Base-by-base conservation (phyloP, 1,140 invertebrate species). In the Drosophila teissieri region DNA sequence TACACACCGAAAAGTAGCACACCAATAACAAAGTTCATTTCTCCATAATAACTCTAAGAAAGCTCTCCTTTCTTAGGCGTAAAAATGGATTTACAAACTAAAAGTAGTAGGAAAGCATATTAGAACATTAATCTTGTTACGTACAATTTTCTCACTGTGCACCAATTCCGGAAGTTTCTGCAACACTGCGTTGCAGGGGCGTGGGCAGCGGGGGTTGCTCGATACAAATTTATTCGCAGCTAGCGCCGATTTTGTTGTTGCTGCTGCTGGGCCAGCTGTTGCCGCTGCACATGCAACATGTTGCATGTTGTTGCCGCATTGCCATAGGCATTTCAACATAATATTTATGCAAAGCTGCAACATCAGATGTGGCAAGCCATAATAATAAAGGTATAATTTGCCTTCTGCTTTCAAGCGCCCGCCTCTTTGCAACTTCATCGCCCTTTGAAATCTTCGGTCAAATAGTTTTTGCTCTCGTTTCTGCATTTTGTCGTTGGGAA, bases 221-320 rank as follows among this genome's bases (percentile, higher is more conserved):
- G 52, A 44, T 48, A 37, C 65, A 72, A 51, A 55, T 63, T 39
- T 42, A 75, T 39, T 56, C 45, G 65, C 69, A 67, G 56, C 39
- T 70, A 81, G 62, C 77, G 75, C 69, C 58, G 65, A 78, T 73
- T 80, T n/a, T n/a, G n/a, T 69, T 80, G 62, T 69, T 81, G 69
- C 58, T 60, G 80, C 64, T 77, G 67, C 73, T 58, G 15, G 40
- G 39, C 44, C 58, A 60, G 55, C 45, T 67, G 51, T 14, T 56
- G 61, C 45, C 58, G 56, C 7, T 62, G 68, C 62, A 79, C 86
- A 90, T 90, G 86, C 82, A 90, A 90, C 86, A 90, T 85, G 86
- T 90, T 90, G 86, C 86, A 90, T 90, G 88, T 65, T 72, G 53
- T 57, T 48, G 49, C 68, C 68, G 65, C 65, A 72, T 72, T 70